These are phyloP conservation scores for Drosophila azteca DNA, from an alignment of 1,140 invertebrate genomes.

Conservation along the genomic window DNA sequence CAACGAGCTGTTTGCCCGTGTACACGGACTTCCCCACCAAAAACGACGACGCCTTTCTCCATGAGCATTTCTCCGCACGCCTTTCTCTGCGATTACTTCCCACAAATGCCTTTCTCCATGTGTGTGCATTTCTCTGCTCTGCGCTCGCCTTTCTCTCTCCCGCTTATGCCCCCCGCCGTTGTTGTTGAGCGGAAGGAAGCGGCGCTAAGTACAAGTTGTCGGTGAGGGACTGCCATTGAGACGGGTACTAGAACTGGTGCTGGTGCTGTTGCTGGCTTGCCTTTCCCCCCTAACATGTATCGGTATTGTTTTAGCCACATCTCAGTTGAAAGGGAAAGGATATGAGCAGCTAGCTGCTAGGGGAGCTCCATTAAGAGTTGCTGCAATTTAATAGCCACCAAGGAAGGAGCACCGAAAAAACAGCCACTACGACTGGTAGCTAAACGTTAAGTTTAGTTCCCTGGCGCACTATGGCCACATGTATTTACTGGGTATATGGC, in stretches of 20 bases:
- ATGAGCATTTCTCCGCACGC: constrained; percentile 3
- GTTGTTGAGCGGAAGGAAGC: constrained; percentile 74
- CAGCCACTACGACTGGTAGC: constrained; percentile 20
- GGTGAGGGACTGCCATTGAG: constrained; percentile 36
- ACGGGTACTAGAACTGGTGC: constrained; percentile 19
- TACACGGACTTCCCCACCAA: constrained; percentile 18
- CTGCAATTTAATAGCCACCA: constrained; percentile 72
- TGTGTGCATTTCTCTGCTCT: constrained; percentile 2
- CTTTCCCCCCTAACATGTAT: constrained; percentile 28
- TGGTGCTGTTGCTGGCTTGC: background rate
- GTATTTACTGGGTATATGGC: background rate
- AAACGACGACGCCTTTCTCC: constrained; percentile 22
- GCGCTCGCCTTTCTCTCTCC: background rate
- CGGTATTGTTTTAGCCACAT: constrained; percentile 56
- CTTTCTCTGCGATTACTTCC: background rate
- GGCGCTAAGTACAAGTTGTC: constrained; percentile 70
- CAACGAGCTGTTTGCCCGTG: constrained; percentile 61
- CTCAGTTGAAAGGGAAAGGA: constrained; percentile 61
- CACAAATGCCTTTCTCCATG: constrained; percentile 7
- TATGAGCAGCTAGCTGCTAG: constrained; percentile 13
- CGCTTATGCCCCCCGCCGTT: constrained; percentile 1
- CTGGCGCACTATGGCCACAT: constrained; percentile 41
- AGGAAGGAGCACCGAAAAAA: constrained; percentile 50
- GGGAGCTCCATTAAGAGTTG: constrained; percentile 43
- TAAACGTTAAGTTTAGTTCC: constrained; percentile 68